Percentiles rank a stretch among this genome's conserved stretches.
These are phyloP conservation scores for Columba guinea DNA, from an alignment of 2,797 vertebrate genomes.

Conservation along the genomic window DNA sequence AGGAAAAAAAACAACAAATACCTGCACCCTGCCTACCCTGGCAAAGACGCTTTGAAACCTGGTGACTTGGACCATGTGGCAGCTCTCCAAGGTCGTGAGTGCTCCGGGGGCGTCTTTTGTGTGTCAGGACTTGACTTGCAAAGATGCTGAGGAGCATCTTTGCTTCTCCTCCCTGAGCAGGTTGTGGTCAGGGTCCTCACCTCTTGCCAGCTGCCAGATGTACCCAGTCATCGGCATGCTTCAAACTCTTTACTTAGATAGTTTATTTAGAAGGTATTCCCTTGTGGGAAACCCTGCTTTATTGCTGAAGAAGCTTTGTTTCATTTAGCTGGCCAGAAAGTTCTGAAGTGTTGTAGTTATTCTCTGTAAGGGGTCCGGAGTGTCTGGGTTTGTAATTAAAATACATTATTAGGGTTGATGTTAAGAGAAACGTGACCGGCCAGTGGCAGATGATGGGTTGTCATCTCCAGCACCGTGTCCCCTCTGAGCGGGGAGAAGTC, in stretches of 20 bases:
- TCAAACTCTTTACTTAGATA: fast-evolving
- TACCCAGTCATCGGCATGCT: fast-evolving
- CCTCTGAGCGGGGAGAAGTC: background rate
- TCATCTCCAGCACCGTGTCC: background rate
- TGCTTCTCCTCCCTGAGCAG: background rate
- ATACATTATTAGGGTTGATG: too few species aligned
- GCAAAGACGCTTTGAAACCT: background rate
- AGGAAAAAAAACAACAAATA: fast-evolving
- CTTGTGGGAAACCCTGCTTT: background rate
- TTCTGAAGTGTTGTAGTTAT: fast-evolving
- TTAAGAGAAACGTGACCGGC: fast-evolving
- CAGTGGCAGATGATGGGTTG: background rate
- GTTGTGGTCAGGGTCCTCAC: background rate
- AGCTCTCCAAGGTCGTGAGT: background rate
- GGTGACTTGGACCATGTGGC: too few species aligned
- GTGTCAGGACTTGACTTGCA: background rate
- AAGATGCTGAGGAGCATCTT: fast-evolving
- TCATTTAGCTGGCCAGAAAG: background rate
- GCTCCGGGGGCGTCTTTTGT: too few species aligned
- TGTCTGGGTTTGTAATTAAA: fast-evolving
- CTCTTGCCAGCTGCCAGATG: background rate
- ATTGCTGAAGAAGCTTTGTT: background rate
- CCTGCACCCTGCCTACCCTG: background rate
- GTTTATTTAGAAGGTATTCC: background rate
- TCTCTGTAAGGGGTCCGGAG: background rate